Conservation (phyloP, 2,888 invertebrate species). For the Drosophila mayaguana region DNA sequence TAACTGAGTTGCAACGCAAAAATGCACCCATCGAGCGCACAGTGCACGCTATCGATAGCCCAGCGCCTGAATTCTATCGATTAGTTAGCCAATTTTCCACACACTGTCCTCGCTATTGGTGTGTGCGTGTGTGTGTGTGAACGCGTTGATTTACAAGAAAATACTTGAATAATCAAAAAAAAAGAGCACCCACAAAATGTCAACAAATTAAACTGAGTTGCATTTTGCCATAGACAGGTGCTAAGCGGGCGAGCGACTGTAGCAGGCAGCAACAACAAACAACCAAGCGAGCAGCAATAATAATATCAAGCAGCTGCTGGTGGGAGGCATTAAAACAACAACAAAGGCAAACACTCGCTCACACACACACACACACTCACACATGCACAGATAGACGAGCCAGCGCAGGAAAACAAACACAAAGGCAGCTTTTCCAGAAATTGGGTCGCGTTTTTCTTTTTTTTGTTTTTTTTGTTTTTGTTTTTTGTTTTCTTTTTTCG, state of each 20-base stretch:
- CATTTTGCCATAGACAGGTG: constrained; percentile 39
- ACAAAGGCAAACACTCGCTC: constrained; percentile 40
- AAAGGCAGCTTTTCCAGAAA: constrained; percentile 73
- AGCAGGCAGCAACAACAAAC: constrained; percentile 8
- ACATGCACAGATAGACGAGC: constrained; percentile 14
- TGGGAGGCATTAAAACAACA: constrained; percentile 33
- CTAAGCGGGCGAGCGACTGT: constrained; percentile 9
- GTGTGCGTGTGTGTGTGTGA: constrained; percentile 57
- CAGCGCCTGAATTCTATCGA: constrained; percentile 13
- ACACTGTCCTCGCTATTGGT: constrained; percentile 36
- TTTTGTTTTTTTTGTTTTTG: no score
- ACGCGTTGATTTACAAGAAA: constrained; percentile 43
- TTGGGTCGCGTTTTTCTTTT: constrained; percentile 65
- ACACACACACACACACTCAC: constrained; percentile 38
- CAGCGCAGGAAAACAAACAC: constrained; percentile 64
- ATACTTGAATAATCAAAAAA: constrained; percentile 30
- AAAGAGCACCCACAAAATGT: constrained; percentile 42
- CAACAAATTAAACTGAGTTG: constrained; percentile 47
- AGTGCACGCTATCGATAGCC: constrained; percentile 14
- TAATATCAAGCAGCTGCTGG: constrained; percentile 32
- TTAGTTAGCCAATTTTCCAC: constrained; percentile 23
- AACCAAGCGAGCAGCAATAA: constrained; percentile 21
- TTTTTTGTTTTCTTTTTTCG: constrained; percentile 24
- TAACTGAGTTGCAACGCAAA: not conserved
- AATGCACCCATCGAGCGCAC: not conserved